Conservation (phyloP, 2,113 vertebrate species). For the Leptosomus discolor region DNA sequence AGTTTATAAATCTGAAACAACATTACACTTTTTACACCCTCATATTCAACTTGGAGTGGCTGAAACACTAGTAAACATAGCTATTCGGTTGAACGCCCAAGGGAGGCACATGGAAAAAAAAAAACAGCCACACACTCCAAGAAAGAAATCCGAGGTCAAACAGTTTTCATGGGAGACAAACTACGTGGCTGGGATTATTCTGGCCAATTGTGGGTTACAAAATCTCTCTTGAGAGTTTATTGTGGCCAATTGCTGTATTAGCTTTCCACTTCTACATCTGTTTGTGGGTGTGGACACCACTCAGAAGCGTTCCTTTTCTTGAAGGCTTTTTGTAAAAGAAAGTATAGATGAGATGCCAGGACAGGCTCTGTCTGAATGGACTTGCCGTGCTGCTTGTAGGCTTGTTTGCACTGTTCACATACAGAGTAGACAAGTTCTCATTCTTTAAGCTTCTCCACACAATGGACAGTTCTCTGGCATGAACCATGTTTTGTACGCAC, state of each 20-base stretch:
- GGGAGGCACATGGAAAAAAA: background rate
- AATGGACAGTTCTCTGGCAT: background rate
- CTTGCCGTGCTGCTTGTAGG: rapidly evolving
- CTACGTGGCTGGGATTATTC: background rate
- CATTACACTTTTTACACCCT: background rate
- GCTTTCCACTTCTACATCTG: slow-evolving; percentile 17
- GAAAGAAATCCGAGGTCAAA: slow-evolving; percentile 13
- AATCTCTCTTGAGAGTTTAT: background rate
- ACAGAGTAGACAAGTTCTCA: background rate
- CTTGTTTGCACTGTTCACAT: background rate
- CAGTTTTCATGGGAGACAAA: background rate
- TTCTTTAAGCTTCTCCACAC: background rate
- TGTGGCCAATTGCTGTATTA: background rate
- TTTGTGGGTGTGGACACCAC: slow-evolving; percentile 23
- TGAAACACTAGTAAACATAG: background rate
- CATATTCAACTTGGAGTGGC: background rate
- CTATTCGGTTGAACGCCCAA: background rate
- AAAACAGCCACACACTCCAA: rapidly evolving
- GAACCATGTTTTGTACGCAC: rapidly evolving
- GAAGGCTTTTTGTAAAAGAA: background rate
- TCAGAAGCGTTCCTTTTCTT: background rate
- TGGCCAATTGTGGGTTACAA: slow-evolving; percentile 1
- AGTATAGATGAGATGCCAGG: background rate
- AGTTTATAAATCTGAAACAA: background rate
- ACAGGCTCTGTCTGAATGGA: background rate